A percentile compares a stretch with the other conserved stretches of the same genome.
phyloP scores from a whole-genome alignment of 2,888 invertebrate species.

The Melieria crassipennis region DNA sequence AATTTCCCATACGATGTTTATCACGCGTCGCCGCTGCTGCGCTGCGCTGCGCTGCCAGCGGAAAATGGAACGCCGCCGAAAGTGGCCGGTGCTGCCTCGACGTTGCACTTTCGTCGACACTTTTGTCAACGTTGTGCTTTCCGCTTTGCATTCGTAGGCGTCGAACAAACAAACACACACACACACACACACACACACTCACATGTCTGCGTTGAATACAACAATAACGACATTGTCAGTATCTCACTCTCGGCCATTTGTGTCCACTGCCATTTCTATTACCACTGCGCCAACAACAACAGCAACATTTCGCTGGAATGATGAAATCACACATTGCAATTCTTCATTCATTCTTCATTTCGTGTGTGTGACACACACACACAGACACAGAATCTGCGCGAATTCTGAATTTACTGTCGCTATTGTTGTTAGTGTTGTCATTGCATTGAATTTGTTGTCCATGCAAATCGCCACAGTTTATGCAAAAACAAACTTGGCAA shows the following conservation, averaged over 20 bases:
- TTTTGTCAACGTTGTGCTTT: not conserved
- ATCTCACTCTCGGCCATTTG: too few species aligned
- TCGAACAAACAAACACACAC: not conserved
- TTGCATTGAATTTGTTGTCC: not conserved
- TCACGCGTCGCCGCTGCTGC: conserved; percentile 16
- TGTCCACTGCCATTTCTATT: too few species aligned
- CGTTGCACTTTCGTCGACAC: not conserved
- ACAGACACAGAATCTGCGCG: too few species aligned
- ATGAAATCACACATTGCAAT: conserved; percentile 36
- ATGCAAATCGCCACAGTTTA: conserved; percentile 24
- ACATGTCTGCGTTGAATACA: too few species aligned
- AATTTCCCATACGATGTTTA: conserved; percentile 31
- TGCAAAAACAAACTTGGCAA: conserved; percentile 31
- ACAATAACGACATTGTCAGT: too few species aligned
- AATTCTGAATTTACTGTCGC: not conserved
- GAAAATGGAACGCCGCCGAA: conserved; percentile 12
- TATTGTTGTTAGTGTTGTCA: conserved; percentile 2
- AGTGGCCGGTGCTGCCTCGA: not conserved
- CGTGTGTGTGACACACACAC: conserved; percentile 3
- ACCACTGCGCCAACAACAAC: too few species aligned
- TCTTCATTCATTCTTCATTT: conserved; percentile 27
- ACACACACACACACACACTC: not conserved
- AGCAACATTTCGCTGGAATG: conserved; percentile 26
- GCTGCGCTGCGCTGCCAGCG: conserved; percentile 8
- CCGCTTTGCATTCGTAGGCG: not conserved